These are phyloP conservation scores for Tetragnatha versicolor DNA, from an alignment of 1,140 invertebrate genomes.

Conservation along the genomic window DNA sequence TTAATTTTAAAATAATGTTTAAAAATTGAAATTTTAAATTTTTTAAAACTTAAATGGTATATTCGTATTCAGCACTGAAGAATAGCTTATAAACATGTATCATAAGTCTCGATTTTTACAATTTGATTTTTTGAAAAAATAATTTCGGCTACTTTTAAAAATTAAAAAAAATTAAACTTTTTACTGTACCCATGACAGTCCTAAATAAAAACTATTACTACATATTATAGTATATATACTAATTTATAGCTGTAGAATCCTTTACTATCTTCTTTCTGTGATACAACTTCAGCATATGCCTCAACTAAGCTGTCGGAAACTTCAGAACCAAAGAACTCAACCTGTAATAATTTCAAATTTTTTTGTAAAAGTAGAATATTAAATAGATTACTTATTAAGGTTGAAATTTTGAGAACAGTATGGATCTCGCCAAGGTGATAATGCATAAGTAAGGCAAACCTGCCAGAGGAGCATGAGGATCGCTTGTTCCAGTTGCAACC, in stretches of 20 bases:
- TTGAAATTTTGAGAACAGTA: neutral
- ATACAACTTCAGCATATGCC: slow-evolving; percentile 6
- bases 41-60: too few species aligned
- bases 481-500: neutral
- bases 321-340: slow-evolving; percentile 14
- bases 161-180: too few species aligned
- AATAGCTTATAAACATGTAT: too few species aligned
- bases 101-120: too few species aligned
- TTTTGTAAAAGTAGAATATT: too few species aligned
- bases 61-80: too few species aligned
- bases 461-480: neutral
- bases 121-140: too few species aligned
- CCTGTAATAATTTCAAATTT: slow-evolving; percentile 3
- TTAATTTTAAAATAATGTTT: neutral
- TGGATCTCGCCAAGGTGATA: neutral
- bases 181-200: neutral
- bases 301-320: slow-evolving; percentile 1
- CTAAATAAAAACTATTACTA: neutral
- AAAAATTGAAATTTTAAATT: too few species aligned
- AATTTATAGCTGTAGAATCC: slow-evolving; percentile 18
- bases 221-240: too few species aligned
- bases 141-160: too few species aligned
- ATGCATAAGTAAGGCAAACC: too few species aligned
- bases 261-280: neutral
- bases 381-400: neutral